phyloP scores from a whole-genome alignment of 2,113 vertebrate species.

The Labeo rohita region DNA sequence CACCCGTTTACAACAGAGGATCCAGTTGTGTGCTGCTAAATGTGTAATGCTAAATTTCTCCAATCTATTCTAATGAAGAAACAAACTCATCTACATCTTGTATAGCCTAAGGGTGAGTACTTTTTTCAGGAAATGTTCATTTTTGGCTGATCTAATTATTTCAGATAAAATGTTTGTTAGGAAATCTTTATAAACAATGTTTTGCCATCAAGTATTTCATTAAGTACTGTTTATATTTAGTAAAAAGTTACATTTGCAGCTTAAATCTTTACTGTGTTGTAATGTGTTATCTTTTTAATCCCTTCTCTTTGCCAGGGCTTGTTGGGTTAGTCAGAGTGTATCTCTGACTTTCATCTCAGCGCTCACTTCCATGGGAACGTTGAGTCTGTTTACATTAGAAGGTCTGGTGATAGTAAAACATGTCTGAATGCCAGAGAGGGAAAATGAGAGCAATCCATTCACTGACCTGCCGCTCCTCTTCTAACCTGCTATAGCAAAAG shows the following conservation, averaged over 20 bases:
- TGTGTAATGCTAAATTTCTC: neutral
- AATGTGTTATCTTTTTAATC: slow-evolving; percentile 47
- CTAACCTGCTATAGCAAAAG: neutral
- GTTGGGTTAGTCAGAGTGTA: slow-evolving; percentile 64
- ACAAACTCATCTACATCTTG: neutral
- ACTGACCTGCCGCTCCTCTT: neutral
- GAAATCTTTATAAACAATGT: neutral
- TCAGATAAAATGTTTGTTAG: neutral
- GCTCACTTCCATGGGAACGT: slow-evolving; percentile 44
- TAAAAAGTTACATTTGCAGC: neutral
- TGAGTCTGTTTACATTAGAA: slow-evolving; percentile 51
- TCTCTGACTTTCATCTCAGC: slow-evolving; percentile 1
- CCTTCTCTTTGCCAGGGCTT: slow-evolving; percentile 56
- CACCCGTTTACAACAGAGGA: neutral
- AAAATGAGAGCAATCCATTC: slow-evolving; percentile 39
- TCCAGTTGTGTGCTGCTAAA: neutral
- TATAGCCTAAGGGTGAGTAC: too few species aligned
- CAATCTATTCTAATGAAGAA: neutral
- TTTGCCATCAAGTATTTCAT: neutral
- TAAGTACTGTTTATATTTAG: neutral
- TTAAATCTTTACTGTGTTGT: slow-evolving; percentile 35
- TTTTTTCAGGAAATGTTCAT: neutral
- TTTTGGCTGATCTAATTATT: neutral
- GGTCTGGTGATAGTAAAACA: slow-evolving; percentile 50
- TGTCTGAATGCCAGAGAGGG: slow-evolving; percentile 62